Base-by-base conservation (phyloP, 2,113 vertebrate species). In the Trachemys scripta region DNA sequence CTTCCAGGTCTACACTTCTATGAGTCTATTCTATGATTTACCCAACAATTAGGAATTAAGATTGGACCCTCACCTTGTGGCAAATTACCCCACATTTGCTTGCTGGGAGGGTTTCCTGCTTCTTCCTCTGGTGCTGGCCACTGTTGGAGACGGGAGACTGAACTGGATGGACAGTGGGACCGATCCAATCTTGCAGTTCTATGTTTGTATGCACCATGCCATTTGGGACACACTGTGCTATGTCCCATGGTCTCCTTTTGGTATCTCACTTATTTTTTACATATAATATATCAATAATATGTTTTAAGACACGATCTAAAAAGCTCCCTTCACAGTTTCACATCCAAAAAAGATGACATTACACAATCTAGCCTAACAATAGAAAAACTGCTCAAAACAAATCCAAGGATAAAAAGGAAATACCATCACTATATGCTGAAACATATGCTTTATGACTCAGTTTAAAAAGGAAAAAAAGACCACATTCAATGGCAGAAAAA, bases 401-500 rank as follows among this genome's bases (percentile, higher is more conserved):
- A 78, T 47, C 25, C 45, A 78, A 78, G 42, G 42, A 78, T 45
- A 78, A 78, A 27, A 45, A 78, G 42, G 24, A 47, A 45, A 78
- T 47, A 90, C 91, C 90, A 95, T 89, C 91, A 75, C 88, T 94
- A 95, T 94, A 10, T 10, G 88, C 96, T 93, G 93, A 95, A 96
- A 95, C 81, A 86, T 49, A 84, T 0, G 59, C 93, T 95, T 94
- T 95, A 84, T 78, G 94, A 85, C 56, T 2, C 24, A 83, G 59
- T 78, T 94, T 29, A 50, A 81, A 86, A 79, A 47, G 2, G 9
- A 76, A 88, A 81, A 14, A 96, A 93, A 94, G 50, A 90, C 89
- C 50, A 89, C 91, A 69, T 92, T 96, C 95, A 94, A 92, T 72
- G 86, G 96, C 96, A 97, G 97, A 97, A 97, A 98, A 96, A 97